Evolutionary conservation across 2,113 vertebrate genomes (phyloP).

Genomic region (Camelus dromedarius): DNA sequence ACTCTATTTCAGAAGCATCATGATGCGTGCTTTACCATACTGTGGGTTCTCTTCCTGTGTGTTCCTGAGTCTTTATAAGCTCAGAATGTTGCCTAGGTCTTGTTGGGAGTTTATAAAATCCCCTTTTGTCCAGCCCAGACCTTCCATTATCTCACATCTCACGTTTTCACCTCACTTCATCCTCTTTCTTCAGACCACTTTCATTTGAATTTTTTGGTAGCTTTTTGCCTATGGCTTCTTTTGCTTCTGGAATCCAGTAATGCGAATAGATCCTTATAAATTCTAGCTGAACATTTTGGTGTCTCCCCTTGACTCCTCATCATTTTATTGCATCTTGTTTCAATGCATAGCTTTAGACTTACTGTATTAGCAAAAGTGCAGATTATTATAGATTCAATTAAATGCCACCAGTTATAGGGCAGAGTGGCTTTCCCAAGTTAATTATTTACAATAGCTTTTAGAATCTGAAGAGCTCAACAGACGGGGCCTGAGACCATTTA

Average conservation of each 20-base stretch:
- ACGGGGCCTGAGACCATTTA: neutral
- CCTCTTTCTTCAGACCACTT: neutral
- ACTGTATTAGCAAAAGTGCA: neutral
- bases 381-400: neutral
- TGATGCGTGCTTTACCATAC: fast-evolving
- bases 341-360: neutral
- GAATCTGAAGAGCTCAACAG: neutral
- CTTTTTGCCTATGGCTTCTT: neutral
- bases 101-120: neutral
- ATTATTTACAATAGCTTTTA: conserved; percentile 42
- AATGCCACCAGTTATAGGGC: conserved; percentile 38
- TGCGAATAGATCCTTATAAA: neutral
- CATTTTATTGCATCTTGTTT: neutral
- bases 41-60: neutral
- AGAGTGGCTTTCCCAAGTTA: conserved; percentile 30
- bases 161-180: neutral
- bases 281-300: neutral
- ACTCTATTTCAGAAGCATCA: neutral
- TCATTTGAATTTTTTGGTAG: neutral
- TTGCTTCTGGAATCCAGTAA: neutral
- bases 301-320: neutral
- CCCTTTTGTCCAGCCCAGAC: neutral
- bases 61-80: neutral
- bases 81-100: neutral
- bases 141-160: neutral